phyloP scores from a whole-genome alignment of 2,113 vertebrate genomes.

The Etia nguti region DNA sequence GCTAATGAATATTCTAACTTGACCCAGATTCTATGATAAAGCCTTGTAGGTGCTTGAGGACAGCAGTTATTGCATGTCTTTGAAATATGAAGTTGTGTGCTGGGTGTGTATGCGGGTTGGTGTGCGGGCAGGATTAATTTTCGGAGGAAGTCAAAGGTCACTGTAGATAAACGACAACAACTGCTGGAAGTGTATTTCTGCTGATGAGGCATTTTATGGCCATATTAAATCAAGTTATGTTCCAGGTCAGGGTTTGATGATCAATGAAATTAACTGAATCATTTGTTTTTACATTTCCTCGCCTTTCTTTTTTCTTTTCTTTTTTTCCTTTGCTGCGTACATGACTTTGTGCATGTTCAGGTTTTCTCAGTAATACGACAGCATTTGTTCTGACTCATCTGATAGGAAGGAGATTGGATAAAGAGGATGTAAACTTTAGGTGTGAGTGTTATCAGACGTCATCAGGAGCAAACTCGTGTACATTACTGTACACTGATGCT shows the following conservation, averaged over 20 bases:
- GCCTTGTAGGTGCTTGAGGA: not conserved
- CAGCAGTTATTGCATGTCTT: not conserved
- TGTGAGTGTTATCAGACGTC: not conserved
- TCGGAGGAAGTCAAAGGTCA: constrained; percentile 16
- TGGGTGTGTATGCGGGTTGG: not conserved
- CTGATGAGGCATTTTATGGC: constrained; percentile 11
- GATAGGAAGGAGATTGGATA: constrained; percentile 29
- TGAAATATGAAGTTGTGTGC: constrained; percentile 24
- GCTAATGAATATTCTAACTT: constrained; percentile 45
- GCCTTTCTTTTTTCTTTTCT: not conserved
- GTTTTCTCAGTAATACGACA: not conserved
- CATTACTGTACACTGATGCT: not conserved
- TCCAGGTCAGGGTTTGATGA: constrained; percentile 30
- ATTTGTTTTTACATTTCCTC: not conserved
- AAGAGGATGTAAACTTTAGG: not conserved
- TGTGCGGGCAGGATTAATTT: constrained; percentile 14
- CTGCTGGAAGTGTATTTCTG: not conserved
- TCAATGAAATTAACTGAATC: constrained; percentile 11
- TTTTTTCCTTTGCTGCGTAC: not conserved
- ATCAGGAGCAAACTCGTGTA: not conserved
- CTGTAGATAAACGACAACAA: constrained; percentile 12
- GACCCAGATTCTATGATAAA: constrained; percentile 40
- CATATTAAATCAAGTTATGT: not conserved
- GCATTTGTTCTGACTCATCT: not conserved
- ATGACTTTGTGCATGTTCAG: not conserved